Conservation (phyloP, 2,888 invertebrate species). For the Toxonevra muliebris region DNA sequence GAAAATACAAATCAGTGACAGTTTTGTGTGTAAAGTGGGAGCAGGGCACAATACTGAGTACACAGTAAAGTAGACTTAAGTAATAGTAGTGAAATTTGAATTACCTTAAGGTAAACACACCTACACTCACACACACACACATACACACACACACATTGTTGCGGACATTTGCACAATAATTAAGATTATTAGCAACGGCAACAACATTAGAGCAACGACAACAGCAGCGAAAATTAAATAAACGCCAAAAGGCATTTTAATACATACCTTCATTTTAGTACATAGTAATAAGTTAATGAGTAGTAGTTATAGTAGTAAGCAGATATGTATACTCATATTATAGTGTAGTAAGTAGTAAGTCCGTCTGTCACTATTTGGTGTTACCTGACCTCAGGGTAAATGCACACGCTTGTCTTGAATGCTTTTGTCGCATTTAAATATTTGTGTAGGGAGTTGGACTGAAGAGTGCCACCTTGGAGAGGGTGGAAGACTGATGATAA, state of each 20-base stretch:
- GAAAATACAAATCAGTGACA: neutral
- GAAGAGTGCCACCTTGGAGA: neutral
- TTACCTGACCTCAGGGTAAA: slow-evolving; percentile 26
- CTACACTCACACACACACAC: neutral
- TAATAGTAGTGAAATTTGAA: neutral
- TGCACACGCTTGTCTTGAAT: neutral
- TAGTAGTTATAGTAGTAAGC: neutral
- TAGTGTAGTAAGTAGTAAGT: neutral
- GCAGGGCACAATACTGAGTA: neutral
- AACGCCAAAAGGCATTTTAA: slow-evolving; percentile 28
- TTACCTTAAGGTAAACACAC: neutral
- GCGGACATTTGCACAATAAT: slow-evolving; percentile 25
- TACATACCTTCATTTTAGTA: slow-evolving; percentile 7
- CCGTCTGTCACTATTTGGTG: slow-evolving; percentile 21
- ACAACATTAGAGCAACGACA: neutral
- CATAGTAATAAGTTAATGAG: neutral
- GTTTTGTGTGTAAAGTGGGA: neutral
- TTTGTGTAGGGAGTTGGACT: neutral
- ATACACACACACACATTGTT: neutral
- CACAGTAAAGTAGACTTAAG: neutral
- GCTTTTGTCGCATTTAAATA: slow-evolving; percentile 19
- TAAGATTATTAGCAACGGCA: slow-evolving; percentile 23
- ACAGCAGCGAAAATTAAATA: slow-evolving; percentile 22
- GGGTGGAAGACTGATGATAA: neutral
- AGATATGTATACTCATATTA: neutral